These are phyloP conservation scores for Hedychridium roseum DNA, from an alignment of 2,888 invertebrate genomes.

Conservation along the genomic window DNA sequence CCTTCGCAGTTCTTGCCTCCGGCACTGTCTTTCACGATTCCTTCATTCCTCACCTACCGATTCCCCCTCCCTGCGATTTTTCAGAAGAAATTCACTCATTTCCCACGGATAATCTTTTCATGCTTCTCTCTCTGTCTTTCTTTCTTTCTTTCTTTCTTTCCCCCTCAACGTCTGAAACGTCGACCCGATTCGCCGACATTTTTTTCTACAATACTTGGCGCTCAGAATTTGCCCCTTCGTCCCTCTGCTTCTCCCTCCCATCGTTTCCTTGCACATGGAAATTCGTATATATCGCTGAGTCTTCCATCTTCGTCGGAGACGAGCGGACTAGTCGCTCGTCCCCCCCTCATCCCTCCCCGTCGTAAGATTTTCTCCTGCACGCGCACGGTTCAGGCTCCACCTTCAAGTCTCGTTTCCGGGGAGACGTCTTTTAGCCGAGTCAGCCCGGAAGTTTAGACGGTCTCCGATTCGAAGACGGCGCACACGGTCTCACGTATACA, in stretches of 20 bases:
- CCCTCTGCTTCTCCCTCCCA: background rate
- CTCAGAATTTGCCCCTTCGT: background rate
- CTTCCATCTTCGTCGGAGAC: background rate
- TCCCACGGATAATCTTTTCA: too few species aligned
- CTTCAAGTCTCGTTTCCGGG: slow-evolving; percentile 1
- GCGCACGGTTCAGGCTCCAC: background rate
- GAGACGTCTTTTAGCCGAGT: background rate
- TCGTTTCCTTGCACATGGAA: background rate
- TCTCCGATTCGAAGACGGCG: background rate
- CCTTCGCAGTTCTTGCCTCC: too few species aligned
- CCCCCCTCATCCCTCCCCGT: background rate
- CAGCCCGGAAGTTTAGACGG: background rate
- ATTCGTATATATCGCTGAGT: background rate
- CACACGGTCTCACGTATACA: slow-evolving; percentile 1
- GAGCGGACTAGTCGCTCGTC: too few species aligned
- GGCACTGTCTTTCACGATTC: too few species aligned
- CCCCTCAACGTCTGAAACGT: too few species aligned
- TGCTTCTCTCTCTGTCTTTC: too few species aligned
- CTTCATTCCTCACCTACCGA: too few species aligned
- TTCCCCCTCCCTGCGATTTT: slow-evolving; percentile 13
- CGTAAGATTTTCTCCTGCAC: background rate
- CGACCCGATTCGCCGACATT: too few species aligned
- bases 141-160: slow-evolving; percentile 11
- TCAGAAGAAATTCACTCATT: slow-evolving; percentile 19
- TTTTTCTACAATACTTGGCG: too few species aligned